Evolutionary conservation across 1,140 invertebrate genomes (phyloP).

Genomic region (Eubasilissa regina): DNA sequence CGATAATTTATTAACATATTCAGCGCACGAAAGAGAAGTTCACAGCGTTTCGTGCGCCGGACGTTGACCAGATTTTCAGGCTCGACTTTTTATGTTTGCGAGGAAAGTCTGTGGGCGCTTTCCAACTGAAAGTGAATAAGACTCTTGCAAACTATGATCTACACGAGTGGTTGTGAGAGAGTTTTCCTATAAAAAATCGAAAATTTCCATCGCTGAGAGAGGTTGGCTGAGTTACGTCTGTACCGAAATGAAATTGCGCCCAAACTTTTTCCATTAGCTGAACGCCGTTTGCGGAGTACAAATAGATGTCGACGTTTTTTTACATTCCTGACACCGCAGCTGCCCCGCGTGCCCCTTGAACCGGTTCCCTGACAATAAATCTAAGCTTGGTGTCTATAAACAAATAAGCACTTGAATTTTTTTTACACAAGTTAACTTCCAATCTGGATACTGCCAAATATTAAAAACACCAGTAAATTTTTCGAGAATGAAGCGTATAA

Average conservation of each 20-base stretch:
- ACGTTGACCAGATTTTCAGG: too few species aligned
- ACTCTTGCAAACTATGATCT: neutral
- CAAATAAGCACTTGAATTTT: conserved; percentile 10
- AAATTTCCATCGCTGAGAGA: conserved; percentile 27
- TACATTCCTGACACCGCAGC: conserved; percentile 27
- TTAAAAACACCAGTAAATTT: too few species aligned
- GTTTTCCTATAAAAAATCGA: conserved; percentile 30
- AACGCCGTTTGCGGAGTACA: conserved; percentile 47
- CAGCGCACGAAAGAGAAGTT: too few species aligned
- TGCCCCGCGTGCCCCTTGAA: neutral
- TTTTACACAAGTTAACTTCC: too few species aligned
- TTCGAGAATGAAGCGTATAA: too few species aligned
- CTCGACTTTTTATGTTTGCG: too few species aligned
- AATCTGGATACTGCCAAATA: too few species aligned
- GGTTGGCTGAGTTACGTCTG: conserved; percentile 42
- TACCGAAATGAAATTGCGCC: conserved; percentile 43
- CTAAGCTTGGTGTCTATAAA: conserved; percentile 1
- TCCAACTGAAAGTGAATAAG: too few species aligned
- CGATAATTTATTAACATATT: too few species aligned
- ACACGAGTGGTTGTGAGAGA: neutral
- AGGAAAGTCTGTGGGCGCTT: too few species aligned
- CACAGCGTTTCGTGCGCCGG: too few species aligned
- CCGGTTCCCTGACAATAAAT: conserved; percentile 11
- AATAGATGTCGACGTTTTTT: conserved; percentile 53
- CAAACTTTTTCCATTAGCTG: conserved; percentile 53